phyloP scores from a whole-genome alignment of 2,797 vertebrate genomes.

The Micromesistius poutassou region DNA sequence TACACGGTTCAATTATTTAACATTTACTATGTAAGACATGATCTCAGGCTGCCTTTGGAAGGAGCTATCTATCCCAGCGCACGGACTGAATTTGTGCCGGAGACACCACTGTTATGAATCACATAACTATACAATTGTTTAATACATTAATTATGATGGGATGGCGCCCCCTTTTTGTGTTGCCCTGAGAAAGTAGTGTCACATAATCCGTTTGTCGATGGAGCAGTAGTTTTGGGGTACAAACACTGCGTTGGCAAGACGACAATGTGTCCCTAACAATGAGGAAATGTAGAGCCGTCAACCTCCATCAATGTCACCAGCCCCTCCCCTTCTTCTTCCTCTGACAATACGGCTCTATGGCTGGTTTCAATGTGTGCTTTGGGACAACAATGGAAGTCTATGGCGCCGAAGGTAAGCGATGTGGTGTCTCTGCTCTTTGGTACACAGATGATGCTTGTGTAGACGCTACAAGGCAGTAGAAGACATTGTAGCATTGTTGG shows the following conservation, averaged over 20 bases:
- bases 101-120: constrained; percentile 10
- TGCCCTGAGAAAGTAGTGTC: constrained; percentile 42
- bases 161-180: constrained; percentile 25
- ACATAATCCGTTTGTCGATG: constrained; percentile 25
- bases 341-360: neutral
- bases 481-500: neutral
- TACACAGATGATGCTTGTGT: neutral
- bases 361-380: neutral
- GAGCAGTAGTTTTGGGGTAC: constrained; percentile 18
- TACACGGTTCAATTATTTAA: neutral
- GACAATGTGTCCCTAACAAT: constrained; percentile 21
- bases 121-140: constrained; percentile 16
- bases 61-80: neutral
- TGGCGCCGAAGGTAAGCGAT: neutral
- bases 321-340: neutral
- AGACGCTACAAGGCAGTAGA: neutral
- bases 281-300: constrained; percentile 27
- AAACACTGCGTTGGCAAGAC: constrained; percentile 40
- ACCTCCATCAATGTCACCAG: constrained; percentile 20
- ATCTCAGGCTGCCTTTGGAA: neutral
- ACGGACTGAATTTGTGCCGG: neutral
- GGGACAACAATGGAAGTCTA: neutral
- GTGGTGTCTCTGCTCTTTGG: neutral
- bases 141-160: constrained; percentile 40
- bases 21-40: neutral